Base-by-base conservation (phyloP, 1,140 invertebrate species). In the Drosophila kanapiae region DNA sequence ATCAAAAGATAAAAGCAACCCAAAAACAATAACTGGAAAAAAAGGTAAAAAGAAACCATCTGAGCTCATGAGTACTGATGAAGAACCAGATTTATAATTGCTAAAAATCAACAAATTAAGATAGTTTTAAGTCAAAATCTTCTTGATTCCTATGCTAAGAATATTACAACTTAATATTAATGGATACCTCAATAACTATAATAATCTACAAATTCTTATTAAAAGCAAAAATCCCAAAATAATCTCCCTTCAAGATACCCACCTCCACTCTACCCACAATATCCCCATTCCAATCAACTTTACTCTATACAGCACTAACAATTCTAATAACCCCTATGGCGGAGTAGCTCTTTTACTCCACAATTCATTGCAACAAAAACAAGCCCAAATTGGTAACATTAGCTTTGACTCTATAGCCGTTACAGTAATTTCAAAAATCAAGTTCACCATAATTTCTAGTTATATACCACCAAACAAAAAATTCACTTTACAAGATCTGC, bases 221-320 rank as follows among this genome's bases (percentile, higher is more conserved):
- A 37, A 54, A 54, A 53, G n/a, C 38, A 53, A 53, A 13, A 33
- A 51, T 14, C 10, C 13, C 2, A 33, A 35, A 51, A 33, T 33
- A 14, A 38, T 38, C 6, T 37, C 29, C 16, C 18, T 53, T 53
- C 8, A 53, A 53, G 33, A 33, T 35, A n/a, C 18, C 13, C n/a
- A 38, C 51, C 51, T 54, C 31, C 51, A 54, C 11, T 54, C 53
- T 56, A 56, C 10, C 16, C 23, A 56, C 10, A 38, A 56, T 38
- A 56, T 56, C 38, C 57, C 57, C 11, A 59, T 59, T n/a, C 27
- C 57, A 35, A 59, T 33, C 6, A 59, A 59, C 57, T 45, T 31
- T 13, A 35, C 57, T 27, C 10, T 45, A 4, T 59, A 45, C 29
- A n/a, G 23, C 27, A 58, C 37, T 11, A 58, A 58, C 6, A 58